Conservation (phyloP, 2,888 invertebrate genomes). For the Drosophila cracens region DNA sequence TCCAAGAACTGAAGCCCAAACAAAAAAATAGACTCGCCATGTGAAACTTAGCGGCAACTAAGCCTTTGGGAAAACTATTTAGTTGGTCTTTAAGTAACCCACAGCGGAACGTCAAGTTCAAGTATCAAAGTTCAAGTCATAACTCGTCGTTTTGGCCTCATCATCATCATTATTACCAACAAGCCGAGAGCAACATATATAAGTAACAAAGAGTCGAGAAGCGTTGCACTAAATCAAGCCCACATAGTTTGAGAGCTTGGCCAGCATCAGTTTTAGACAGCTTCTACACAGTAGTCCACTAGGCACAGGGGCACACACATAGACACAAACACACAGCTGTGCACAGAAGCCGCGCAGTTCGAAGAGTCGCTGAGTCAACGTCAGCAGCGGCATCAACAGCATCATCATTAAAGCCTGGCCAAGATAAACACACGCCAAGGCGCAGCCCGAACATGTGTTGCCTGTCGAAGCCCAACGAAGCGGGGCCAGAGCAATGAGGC, state of each 20-base stretch:
- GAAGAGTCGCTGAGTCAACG: slow-evolving; percentile 52
- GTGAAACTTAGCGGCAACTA: slow-evolving; percentile 1
- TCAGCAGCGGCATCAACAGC: slow-evolving; percentile 50
- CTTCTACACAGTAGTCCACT: slow-evolving; percentile 66
- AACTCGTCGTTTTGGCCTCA: slow-evolving; percentile 42
- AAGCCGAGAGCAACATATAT: slow-evolving; percentile 22
- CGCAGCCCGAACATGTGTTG: slow-evolving; percentile 73
- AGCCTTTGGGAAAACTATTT: slow-evolving; percentile 19
- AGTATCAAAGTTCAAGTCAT: slow-evolving; percentile 59
- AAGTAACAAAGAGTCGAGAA: slow-evolving; percentile 46
- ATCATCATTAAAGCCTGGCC: slow-evolving; percentile 68
- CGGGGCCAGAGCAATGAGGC: slow-evolving; percentile 38
- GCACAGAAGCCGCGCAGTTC: slow-evolving; percentile 37
- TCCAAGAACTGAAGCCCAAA: background rate
- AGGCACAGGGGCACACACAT: background rate
- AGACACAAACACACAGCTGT: background rate
- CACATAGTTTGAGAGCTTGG: slow-evolving; percentile 55
- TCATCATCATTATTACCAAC: slow-evolving; percentile 43
- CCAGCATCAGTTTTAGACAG: slow-evolving; percentile 67
- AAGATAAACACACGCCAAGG: slow-evolving; percentile 73
- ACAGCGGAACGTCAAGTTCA: slow-evolving; percentile 39
- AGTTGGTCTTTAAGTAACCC: slow-evolving; percentile 29
- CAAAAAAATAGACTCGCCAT: background rate
- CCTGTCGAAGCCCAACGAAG: slow-evolving; percentile 56
- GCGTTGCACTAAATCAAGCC: slow-evolving; percentile 73